These are phyloP conservation scores for Anoncus sp. DNA, from an alignment of 2,888 invertebrate species.

Conservation along the genomic window DNA sequence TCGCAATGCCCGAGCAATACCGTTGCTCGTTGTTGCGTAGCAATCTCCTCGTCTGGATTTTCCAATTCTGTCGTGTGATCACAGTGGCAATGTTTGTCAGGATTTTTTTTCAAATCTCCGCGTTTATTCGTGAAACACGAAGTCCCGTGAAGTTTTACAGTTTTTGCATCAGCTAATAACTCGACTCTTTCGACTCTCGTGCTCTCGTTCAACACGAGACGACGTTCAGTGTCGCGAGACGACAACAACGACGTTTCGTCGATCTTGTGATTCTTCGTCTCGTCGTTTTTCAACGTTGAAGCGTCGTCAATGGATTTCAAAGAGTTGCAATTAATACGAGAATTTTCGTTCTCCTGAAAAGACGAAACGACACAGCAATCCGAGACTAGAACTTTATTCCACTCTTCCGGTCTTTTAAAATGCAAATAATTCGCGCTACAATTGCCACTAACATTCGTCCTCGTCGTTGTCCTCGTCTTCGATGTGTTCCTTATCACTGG, in stretches of 20 bases:
- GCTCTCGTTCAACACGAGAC: neutral
- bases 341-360: neutral
- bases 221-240: too few relatives aligned
- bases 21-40: slow-evolving; percentile 13
- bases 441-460: too few relatives aligned
- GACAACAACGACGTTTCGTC: neutral
- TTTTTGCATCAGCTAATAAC: neutral
- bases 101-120: slow-evolving; percentile 20
- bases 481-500: slow-evolving; percentile 28
- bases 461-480: slow-evolving; percentile 46
- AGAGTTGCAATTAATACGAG: too few relatives aligned
- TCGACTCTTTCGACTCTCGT: neutral
- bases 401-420: slow-evolving; percentile 39
- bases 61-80: neutral
- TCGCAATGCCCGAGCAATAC: slow-evolving; percentile 23
- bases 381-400: slow-evolving; percentile 24
- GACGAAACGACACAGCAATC: neutral
- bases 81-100: neutral
- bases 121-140: neutral
- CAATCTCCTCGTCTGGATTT: neutral
- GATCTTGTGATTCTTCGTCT: slow-evolving; percentile 1
- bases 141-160: neutral
- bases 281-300: neutral
- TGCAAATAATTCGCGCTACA: slow-evolving; percentile 22
- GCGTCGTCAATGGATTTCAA: too few relatives aligned